phyloP scores from a whole-genome alignment of 2,888 invertebrate species.

The Hyposoter dolosus region DNA sequence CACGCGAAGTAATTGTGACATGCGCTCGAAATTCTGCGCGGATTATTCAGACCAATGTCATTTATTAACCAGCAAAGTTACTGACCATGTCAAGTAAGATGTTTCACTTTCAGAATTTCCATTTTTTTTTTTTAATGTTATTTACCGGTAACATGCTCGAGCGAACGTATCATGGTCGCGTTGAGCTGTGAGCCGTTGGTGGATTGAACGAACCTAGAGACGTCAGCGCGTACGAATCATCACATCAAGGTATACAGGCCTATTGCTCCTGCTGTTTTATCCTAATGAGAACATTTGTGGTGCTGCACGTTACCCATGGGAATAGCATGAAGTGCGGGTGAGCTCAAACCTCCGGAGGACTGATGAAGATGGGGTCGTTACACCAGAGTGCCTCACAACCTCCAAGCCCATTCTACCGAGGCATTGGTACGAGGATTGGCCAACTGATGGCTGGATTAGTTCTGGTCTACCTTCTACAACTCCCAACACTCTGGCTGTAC shows the following conservation, averaged over 20 bases:
- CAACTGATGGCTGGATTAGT: slow-evolving; percentile 53
- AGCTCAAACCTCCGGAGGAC: slow-evolving; percentile 58
- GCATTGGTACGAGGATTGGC: slow-evolving; percentile 41
- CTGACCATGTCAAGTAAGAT: not conserved
- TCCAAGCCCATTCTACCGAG: slow-evolving; percentile 35
- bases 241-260: slow-evolving; percentile 16
- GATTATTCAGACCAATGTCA: not conserved
- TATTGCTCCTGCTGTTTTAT: slow-evolving; percentile 78
- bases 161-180: slow-evolving; percentile 6
- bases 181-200: not conserved
- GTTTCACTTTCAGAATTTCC: not conserved
- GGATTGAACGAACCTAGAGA: slow-evolving; percentile 15
- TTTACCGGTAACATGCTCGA: not conserved
- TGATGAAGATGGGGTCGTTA: slow-evolving; percentile 80
- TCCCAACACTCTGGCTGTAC: slow-evolving; percentile 59
- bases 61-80: not conserved
- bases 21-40: not conserved
- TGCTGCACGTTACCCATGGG: slow-evolving; percentile 80
- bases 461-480: slow-evolving; percentile 44
- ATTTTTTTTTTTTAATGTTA: not conserved
- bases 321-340: slow-evolving; percentile 71
- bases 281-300: slow-evolving; percentile 82
- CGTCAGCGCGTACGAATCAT: slow-evolving; percentile 27
- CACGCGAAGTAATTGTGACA: not conserved
- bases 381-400: slow-evolving; percentile 71